Base-by-base conservation (phyloP, 1,140 invertebrate genomes). In the Drosophila auraria region DNA sequence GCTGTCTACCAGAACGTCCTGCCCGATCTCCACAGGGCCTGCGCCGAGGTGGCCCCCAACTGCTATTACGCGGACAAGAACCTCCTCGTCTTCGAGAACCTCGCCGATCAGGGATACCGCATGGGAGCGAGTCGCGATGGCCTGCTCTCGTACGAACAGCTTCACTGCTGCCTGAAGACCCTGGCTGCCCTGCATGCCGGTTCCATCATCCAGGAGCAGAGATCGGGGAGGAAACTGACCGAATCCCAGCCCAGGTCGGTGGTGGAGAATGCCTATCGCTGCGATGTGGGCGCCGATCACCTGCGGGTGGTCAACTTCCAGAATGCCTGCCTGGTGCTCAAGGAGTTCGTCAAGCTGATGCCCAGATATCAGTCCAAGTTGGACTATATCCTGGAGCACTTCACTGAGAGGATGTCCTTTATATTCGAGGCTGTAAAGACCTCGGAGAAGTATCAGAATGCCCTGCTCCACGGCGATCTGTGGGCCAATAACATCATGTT, bases 401-500 rank as follows among this genome's bases (percentile, higher is more conserved):
- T 94, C 27, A 91, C 91, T 0, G 82, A 86, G 42, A 72, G 93
- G 15, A 94, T 93, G 83, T 82, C 93, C 1, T 64, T 70, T 3
- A 91, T 94, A 2, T 93, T 93, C 17, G 89, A 93, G 12, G 91
- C 94, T 1, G 86, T 93, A 27, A 93, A 93, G 68, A 93, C 94
- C 0, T 95, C 94, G 3, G 40, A 80, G 5, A 93, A 83, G 23
- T 94, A 94, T 53, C 86, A 92, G n/a, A 96, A 96, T 64, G 94
- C 94, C 1, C 78, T 95, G 1, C 92, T 93, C 20, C 96, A 96
- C 83, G 94, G 94, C 0, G 95, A 96, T 92, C 74, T 95, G 5
- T 96, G 95, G 95, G 83, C 93, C 2, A 95, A 95, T 75, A 96
- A 96, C 82, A 83, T 96, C 11, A 93, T 96, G 78, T 94, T 95